These are phyloP conservation scores for Drosophila crucigera DNA, from an alignment of 2,888 invertebrate genomes.

Conservation along the genomic window DNA sequence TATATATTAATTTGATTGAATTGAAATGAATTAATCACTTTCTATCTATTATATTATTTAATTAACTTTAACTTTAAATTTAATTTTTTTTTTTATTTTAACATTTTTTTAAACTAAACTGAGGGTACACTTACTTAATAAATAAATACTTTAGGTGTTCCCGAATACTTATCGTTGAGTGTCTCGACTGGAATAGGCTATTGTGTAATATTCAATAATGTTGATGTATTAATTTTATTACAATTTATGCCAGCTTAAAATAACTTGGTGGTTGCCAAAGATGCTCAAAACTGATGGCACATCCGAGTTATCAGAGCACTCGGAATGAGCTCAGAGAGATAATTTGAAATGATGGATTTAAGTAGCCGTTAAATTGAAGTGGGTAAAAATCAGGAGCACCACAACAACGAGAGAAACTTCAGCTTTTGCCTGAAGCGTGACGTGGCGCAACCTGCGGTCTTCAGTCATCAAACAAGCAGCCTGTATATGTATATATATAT, in stretches of 20 bases:
- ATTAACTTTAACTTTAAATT: neutral
- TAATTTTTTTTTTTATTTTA: too few species aligned
- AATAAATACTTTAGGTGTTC: neutral
- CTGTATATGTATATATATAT: neutral
- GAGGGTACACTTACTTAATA: neutral
- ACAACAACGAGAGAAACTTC: conserved; percentile 1
- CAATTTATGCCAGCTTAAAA: neutral
- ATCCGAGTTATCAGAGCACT: conserved; percentile 14
- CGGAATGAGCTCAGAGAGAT: conserved; percentile 2
- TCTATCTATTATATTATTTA: neutral
- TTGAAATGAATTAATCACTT: neutral
- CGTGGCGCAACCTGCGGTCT: conserved; percentile 31
- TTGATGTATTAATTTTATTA: neutral
- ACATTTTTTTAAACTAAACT: too few species aligned
- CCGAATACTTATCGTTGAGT: neutral
- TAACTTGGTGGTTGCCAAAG: neutral
- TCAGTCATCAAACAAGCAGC: conserved; percentile 7
- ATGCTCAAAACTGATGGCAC: conserved; percentile 1
- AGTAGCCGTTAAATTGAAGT: conserved; percentile 60
- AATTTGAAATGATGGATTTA: conserved; percentile 50
- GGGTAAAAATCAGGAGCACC: conserved; percentile 3
- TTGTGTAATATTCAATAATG: neutral
- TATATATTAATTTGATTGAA: neutral
- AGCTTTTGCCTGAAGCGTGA: conserved; percentile 24
- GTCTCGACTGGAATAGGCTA: neutral